Evolutionary conservation across 2,113 vertebrate species (phyloP).

Genomic region (Tamias sibiricus): DNA sequence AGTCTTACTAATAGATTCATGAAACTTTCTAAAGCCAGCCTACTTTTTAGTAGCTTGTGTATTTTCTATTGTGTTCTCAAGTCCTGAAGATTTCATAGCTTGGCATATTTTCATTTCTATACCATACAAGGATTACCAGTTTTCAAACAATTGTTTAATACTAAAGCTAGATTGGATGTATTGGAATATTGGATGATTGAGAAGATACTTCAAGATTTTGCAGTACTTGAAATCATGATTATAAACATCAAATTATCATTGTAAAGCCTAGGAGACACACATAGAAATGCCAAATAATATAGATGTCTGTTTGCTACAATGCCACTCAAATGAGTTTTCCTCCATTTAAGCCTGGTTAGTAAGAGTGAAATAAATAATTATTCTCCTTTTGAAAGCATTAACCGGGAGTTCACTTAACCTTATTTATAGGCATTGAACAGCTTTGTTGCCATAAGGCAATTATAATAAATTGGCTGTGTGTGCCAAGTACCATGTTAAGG

Average conservation of each 20-base stretch:
- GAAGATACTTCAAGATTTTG: background rate
- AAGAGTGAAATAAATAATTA: conserved; percentile 22
- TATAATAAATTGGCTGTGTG: background rate
- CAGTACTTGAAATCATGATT: background rate
- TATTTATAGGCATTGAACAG: background rate
- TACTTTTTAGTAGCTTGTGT: background rate
- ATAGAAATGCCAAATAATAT: background rate
- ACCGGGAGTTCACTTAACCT: background rate
- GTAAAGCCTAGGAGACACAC: background rate
- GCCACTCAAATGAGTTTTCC: background rate
- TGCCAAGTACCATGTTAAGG: background rate
- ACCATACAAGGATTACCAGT: background rate
- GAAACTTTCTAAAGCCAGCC: background rate
- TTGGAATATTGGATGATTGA: background rate
- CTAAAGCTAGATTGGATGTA: background rate
- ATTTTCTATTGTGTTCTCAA: background rate
- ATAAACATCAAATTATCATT: background rate
- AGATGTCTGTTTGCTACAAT: background rate
- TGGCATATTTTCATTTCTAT: background rate
- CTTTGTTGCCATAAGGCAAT: background rate
- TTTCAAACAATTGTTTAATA: background rate
- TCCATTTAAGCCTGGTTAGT: background rate
- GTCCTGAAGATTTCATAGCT: background rate
- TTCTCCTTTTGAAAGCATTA: background rate
- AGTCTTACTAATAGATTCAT: background rate